A percentile compares a stretch with the other conserved stretches of the same genome.
Conservation (phyloP, 64 coral and sea anemone species). For the Anthopleura sola region DNA sequence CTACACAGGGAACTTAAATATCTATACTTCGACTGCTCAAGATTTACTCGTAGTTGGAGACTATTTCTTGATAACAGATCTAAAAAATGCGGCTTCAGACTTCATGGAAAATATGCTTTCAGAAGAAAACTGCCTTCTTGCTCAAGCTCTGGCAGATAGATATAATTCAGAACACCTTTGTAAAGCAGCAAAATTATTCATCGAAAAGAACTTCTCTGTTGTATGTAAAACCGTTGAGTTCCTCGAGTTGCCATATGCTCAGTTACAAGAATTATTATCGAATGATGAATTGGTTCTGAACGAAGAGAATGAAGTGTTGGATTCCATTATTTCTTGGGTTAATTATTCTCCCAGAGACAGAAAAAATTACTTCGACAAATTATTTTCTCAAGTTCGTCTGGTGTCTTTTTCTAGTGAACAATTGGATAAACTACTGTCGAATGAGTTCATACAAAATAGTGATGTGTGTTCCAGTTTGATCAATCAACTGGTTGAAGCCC, state of each 20-base stretch:
- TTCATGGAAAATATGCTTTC: slow-evolving; percentile 20
- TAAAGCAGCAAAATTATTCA: slow-evolving; percentile 16
- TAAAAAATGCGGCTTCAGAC: slow-evolving; percentile 17
- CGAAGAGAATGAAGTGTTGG: slow-evolving; percentile 25
- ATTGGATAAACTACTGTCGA: not conserved
- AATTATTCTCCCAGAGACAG: slow-evolving; percentile 10
- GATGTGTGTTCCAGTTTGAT: not conserved
- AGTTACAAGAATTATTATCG: slow-evolving; percentile 36
- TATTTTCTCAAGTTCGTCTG: slow-evolving; percentile 35
- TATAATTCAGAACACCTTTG: slow-evolving; percentile 8
- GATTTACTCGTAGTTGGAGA: slow-evolving; percentile 4
- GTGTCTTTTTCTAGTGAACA: not conserved
- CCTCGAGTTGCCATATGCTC: not conserved
- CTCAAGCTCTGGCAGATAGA: slow-evolving; percentile 9
- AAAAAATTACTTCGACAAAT: slow-evolving; percentile 6
- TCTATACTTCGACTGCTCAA: not conserved
- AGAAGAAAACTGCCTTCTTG: slow-evolving; percentile 17
- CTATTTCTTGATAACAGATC: slow-evolving; percentile 31
- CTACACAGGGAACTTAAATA: slow-evolving; percentile 14
- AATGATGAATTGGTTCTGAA: slow-evolving; percentile 41
- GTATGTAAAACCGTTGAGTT: slow-evolving; percentile 9
- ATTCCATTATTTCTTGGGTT: slow-evolving; percentile 13
- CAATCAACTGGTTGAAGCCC: not conserved
- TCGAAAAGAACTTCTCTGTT: slow-evolving; percentile 14
- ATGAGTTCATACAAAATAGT: slow-evolving; percentile 16